Base-by-base conservation (phyloP, 2,113 vertebrate genomes). In the Epinephelus moara region DNA sequence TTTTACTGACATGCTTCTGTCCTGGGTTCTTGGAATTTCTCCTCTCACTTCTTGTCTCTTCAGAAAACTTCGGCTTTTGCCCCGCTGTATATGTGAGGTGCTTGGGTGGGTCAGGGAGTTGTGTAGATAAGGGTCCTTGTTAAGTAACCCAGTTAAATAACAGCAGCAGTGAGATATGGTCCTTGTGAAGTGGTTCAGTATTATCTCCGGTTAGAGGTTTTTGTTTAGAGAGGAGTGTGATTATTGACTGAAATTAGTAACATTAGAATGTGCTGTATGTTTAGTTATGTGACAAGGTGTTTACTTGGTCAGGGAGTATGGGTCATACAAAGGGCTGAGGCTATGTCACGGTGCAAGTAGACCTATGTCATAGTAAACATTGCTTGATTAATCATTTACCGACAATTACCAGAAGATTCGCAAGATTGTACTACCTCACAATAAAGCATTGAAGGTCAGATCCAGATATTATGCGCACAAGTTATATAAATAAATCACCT, bases 61-160 rank as follows among this genome's bases (percentile, higher is more conserved):
- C 7, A 17, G 47, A 33, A 75, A 81, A 69, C 47, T 67, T 86
- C 59, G 50, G 37, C 71, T 69, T 79, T 78, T 62, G 47, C 68
- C 40, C 63, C 42, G 8, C 2, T 7, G 73, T 70, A 68, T 81
- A 4, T 40, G 27, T 66, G 55, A 80, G 67, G 75, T 85, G 70
- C 23, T 40, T 85, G 81, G 90, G 81, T 87, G 79, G 64, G 82
- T 62, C 63, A 40, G 68, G 30, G 14, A 64, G 18, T 57, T 27
- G 47, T 19, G 52, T 49, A 82, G 92, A 89, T 91, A 91, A 82
- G 85, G 79, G 14, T 62, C 37, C 75, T 73, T 81, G 81, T 88
- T 60, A 73, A 79, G 67, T 82, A 64, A 81, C 71, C 17, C n/a
- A 61, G 70, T 72, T 63, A 25, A 77, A 67, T 37, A 21, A 25